phyloP scores from a whole-genome alignment of 2,797 vertebrate genomes.

The Serranus cabrilla region DNA sequence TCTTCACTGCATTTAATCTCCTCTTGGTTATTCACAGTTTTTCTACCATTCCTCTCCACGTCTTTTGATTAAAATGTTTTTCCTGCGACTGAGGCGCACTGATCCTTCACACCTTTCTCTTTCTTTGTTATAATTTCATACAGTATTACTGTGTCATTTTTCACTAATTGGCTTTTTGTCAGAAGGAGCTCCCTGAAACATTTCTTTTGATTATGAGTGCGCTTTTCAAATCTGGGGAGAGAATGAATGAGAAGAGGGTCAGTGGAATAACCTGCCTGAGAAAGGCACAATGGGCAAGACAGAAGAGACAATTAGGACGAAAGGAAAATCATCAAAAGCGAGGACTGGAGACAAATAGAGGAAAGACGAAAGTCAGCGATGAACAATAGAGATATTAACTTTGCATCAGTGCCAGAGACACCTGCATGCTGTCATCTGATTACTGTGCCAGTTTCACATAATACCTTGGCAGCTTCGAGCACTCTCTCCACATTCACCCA shows the following conservation, averaged over 20 bases:
- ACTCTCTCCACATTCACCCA: slow-evolving; percentile 30
- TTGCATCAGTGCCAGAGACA: slow-evolving; percentile 43
- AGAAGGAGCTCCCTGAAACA: slow-evolving; percentile 24
- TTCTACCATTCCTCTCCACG: slow-evolving; percentile 1
- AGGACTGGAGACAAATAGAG: slow-evolving; percentile 33
- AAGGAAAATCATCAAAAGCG: slow-evolving; percentile 16
- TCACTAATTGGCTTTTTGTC: slow-evolving; percentile 34
- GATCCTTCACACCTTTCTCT: slow-evolving; percentile 21
- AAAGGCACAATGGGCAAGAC: slow-evolving; percentile 11
- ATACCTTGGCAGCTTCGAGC: slow-evolving; percentile 23
- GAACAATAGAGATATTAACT: slow-evolving; percentile 64
- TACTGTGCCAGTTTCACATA: slow-evolving; percentile 47
- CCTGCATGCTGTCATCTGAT: slow-evolving; percentile 55
- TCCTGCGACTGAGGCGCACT: neutral
- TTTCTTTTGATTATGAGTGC: slow-evolving; percentile 27
- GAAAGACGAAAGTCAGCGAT: slow-evolving; percentile 31
- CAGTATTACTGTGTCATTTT: slow-evolving; percentile 20
- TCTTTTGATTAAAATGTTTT: slow-evolving; percentile 34
- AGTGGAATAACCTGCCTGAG: slow-evolving; percentile 19
- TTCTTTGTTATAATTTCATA: slow-evolving; percentile 22
- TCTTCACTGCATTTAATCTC: neutral
- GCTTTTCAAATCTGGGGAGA: slow-evolving; percentile 26
- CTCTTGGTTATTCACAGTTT: neutral
- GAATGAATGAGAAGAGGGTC: slow-evolving; percentile 28
- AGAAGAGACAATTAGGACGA: slow-evolving; percentile 13